Percentiles rank a stretch among this genome's conserved stretches.
These are phyloP conservation scores for Samia ricini DNA, from an alignment of 1,140 invertebrate genomes.

Conservation along the genomic window DNA sequence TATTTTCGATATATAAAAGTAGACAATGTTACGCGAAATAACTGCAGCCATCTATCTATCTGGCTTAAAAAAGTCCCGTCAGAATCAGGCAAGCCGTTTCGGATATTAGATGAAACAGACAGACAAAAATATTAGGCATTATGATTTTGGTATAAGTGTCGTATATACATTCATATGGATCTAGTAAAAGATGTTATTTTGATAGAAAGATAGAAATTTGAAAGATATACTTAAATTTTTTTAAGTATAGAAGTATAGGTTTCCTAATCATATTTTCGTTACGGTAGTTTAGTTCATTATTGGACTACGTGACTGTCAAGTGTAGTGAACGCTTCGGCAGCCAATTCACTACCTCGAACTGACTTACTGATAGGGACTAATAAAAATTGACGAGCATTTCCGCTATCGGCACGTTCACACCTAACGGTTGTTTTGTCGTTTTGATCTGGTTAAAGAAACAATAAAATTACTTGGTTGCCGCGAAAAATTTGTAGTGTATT, in stretches of 20 bases:
- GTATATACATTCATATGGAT: no score
- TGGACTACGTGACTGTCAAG: neutral
- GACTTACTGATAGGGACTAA: conserved; percentile 22
- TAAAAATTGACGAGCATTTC: conserved; percentile 43
- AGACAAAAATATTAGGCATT: no score
- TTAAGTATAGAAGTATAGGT: neutral
- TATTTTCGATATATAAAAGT: no score
- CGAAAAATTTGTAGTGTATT: conserved; percentile 39
- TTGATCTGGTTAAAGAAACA: conserved; percentile 63
- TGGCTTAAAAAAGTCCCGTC: no score
- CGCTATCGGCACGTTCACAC: conserved; percentile 55
- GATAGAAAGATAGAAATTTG: no score
- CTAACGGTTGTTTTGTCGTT: conserved; percentile 60
- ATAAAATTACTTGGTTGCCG: conserved; percentile 51
- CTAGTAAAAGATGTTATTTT: no score
- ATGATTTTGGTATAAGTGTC: no score
- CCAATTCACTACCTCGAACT: neutral
- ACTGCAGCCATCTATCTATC: no score
- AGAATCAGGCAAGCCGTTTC: no score
- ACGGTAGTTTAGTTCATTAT: conserved; percentile 2
- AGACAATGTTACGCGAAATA: no score
- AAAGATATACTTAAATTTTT: no score
- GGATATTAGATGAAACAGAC: no score
- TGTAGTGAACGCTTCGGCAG: neutral
- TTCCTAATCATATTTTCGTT: neutral